A percentile compares a stretch with the other conserved stretches of the same genome.
Conservation (phyloP, 2,888 invertebrate genomes). For the Tortricodes alternella region DNA sequence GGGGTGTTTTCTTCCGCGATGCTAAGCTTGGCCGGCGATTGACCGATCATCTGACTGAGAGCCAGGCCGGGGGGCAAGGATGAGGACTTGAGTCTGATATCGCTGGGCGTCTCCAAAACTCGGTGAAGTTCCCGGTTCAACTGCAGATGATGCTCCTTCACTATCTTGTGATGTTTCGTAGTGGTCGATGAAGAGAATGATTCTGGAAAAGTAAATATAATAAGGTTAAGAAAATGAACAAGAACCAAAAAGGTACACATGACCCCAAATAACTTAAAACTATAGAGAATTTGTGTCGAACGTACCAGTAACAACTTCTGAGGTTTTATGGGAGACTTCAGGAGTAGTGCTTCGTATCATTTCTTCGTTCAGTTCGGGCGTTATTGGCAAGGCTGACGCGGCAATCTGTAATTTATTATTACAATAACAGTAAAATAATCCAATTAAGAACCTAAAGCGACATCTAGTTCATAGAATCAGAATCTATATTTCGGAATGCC, state of each 20-base stretch:
- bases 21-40: conserved; percentile 78
- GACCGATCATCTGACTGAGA: conserved; percentile 74
- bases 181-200: conserved; percentile 80
- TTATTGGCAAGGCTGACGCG: conserved; percentile 85
- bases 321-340: conserved; percentile 75
- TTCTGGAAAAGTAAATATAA: conserved; percentile 57
- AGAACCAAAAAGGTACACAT: background rate
- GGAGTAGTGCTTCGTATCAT: conserved; percentile 85
- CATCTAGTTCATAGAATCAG: background rate
- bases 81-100: conserved; percentile 84
- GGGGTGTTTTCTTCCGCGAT: conserved; percentile 71
- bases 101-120: conserved; percentile 69
- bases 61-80: conserved; percentile 85
- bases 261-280: no score
- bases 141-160: conserved; percentile 69
- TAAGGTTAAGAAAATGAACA: background rate
- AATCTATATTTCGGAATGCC: background rate
- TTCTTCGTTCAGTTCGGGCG: conserved; percentile 91
- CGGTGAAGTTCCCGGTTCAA: conserved; percentile 67
- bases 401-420: conserved; percentile 69
- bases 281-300: conserved; percentile 6
- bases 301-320: conserved; percentile 79
- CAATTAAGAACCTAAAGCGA: background rate
- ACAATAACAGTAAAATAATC: conserved; percentile 20
- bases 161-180: conserved; percentile 70